Evolutionary conservation across 1,140 invertebrate genomes (phyloP).

Genomic region (Eumaeus atala): DNA sequence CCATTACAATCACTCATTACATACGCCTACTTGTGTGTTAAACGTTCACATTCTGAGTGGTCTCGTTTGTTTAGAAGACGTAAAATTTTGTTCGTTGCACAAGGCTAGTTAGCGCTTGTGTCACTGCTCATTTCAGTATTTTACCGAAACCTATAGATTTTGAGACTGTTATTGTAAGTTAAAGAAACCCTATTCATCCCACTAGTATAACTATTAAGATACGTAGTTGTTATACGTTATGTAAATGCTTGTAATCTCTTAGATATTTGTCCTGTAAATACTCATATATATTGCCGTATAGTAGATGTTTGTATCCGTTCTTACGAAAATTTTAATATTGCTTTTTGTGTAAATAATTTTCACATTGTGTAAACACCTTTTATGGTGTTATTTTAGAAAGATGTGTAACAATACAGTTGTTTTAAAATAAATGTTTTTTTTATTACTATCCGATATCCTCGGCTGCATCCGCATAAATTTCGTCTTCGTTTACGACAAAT

Average conservation of each 20-base stretch:
- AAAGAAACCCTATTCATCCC: not conserved
- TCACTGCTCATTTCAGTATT: not conserved
- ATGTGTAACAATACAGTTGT: slow-evolving; percentile 9
- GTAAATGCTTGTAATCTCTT: not conserved
- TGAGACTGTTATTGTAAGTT: not conserved
- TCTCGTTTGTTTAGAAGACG: not conserved
- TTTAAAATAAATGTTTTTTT: slow-evolving; percentile 3
- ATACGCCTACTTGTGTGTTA: no score
- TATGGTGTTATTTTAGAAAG: not conserved
- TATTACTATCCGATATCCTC: no score
- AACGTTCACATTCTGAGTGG: not conserved
- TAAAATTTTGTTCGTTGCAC: not conserved
- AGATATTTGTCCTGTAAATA: not conserved
- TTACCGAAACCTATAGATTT: not conserved
- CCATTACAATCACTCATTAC: no score
- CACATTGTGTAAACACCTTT: not conserved
- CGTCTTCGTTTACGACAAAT: no score
- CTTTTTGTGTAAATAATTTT: slow-evolving; percentile 11
- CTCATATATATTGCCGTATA: not conserved
- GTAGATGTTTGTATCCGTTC: not conserved
- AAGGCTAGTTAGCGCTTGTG: no score
- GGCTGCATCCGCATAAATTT: no score
- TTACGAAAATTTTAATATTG: not conserved
- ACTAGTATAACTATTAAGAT: not conserved
- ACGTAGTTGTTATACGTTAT: not conserved